A percentile compares a stretch with the other conserved stretches of the same genome.
These are phyloP conservation scores for Meghimatium bilineatum DNA, from an alignment of 2,888 invertebrate species.

Conservation along the genomic window DNA sequence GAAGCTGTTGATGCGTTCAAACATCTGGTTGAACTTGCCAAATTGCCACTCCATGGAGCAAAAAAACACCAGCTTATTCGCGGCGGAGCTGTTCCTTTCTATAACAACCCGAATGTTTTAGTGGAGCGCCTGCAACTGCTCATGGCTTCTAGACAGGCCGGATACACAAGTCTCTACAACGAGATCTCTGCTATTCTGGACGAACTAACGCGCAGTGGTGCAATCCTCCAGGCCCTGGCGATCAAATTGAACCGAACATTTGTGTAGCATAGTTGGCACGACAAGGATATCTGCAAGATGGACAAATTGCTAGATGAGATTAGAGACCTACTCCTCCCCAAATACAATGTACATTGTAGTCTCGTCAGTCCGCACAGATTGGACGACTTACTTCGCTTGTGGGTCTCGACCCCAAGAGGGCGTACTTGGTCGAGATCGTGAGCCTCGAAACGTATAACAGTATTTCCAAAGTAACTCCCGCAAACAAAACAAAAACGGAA, in stretches of 20 bases:
- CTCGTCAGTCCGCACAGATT: not conserved
- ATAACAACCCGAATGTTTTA: not conserved
- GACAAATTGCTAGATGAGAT: not conserved
- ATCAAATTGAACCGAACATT: not conserved
- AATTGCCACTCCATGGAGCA: not conserved
- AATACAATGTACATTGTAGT: not conserved
- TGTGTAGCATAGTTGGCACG: not conserved
- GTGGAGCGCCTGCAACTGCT: not conserved
- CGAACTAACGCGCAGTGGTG: slow-evolving; percentile 2
- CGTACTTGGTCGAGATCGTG: not conserved
- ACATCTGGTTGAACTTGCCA: not conserved
- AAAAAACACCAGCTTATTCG: not conserved
- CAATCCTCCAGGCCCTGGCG: not conserved
- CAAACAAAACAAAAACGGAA: slow-evolving; percentile 11
- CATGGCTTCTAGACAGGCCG: not conserved
- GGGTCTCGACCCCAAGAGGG: not conserved
- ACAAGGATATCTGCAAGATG: too few relatives aligned
- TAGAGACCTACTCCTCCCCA: not conserved
- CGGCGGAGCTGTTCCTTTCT: not conserved
- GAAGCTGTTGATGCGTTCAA: not conserved
- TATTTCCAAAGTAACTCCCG: not conserved
- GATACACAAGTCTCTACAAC: not conserved
- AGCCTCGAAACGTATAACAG: not conserved
- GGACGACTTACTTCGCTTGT: not conserved
- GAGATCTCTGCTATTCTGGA: slow-evolving; percentile 1